phyloP scores from a whole-genome alignment of 2,113 vertebrate species.

The Charina bottae region DNA sequence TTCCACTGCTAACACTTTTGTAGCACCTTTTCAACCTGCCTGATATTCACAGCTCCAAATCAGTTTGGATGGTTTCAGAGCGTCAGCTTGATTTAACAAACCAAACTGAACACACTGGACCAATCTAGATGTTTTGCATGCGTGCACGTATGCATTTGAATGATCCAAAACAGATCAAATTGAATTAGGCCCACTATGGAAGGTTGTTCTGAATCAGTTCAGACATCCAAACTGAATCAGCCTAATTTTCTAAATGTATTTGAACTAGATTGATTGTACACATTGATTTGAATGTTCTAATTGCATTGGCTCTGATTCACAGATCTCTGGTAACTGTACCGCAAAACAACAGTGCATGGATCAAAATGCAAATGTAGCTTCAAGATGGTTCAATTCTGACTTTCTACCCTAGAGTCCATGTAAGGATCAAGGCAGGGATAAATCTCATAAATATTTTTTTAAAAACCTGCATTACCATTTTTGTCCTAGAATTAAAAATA shows the following conservation, averaged over 20 bases:
- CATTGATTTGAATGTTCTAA: background rate
- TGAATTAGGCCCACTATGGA: background rate
- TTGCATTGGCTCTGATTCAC: background rate
- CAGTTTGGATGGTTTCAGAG: background rate
- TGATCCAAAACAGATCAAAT: background rate
- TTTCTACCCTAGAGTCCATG: background rate
- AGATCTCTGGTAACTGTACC: background rate
- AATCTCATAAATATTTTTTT: background rate
- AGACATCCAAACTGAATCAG: background rate
- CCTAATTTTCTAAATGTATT: background rate
- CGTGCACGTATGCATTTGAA: background rate
- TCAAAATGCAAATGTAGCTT: background rate
- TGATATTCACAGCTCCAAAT: background rate
- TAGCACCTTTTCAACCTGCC: background rate
- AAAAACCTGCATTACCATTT: too few species aligned
- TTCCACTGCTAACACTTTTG: background rate
- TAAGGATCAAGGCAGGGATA: background rate
- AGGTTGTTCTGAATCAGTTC: background rate
- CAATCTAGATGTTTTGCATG: background rate
- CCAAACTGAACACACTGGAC: background rate
- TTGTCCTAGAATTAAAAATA: background rate
- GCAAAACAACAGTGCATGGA: background rate
- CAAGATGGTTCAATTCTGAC: background rate
- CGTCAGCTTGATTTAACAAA: background rate
- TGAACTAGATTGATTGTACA: background rate